Evolutionary conservation across 2,113 vertebrate species (phyloP).

Genomic region (Platichthys flesus): DNA sequence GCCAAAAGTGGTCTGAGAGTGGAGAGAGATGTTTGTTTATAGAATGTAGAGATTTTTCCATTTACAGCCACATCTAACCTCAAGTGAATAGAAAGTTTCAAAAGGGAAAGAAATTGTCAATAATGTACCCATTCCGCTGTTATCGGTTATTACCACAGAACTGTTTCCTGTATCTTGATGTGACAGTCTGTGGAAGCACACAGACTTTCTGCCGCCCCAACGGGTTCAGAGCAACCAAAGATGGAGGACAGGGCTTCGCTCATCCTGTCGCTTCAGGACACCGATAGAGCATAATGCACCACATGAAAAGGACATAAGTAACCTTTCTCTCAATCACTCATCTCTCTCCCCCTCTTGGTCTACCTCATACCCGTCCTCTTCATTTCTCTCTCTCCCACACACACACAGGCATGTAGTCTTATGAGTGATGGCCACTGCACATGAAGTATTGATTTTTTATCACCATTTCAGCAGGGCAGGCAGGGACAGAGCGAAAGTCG

Average conservation of each 20-base stretch:
- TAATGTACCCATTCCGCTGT: background rate
- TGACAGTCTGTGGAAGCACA: slow-evolving; percentile 42
- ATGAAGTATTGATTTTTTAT: slow-evolving; percentile 53
- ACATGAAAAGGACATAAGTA: slow-evolving; percentile 48
- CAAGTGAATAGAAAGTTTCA: slow-evolving; percentile 18
- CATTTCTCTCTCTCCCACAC: slow-evolving; percentile 16
- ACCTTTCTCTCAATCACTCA: slow-evolving; percentile 50
- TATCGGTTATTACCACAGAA: slow-evolving; percentile 28
- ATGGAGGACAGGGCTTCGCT: slow-evolving; percentile 6
- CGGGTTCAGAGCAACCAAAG: slow-evolving; percentile 21
- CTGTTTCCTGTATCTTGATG: slow-evolving; percentile 40
- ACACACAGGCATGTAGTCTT: slow-evolving; percentile 24
- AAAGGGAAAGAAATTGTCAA: slow-evolving; percentile 8
- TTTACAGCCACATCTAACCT: background rate
- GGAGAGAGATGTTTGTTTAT: background rate
- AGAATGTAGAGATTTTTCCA: background rate
- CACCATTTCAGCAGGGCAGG: slow-evolving; percentile 41
- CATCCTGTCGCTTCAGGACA: slow-evolving; percentile 37
- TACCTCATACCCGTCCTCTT: background rate
- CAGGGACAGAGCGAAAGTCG: slow-evolving; percentile 26
- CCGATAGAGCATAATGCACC: slow-evolving; percentile 36
- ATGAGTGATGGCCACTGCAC: slow-evolving; percentile 42
- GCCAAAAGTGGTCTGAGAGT: background rate
- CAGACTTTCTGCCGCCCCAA: slow-evolving; percentile 26
- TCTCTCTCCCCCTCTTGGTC: slow-evolving; percentile 12